Evolutionary conservation across 2,113 vertebrate genomes (phyloP), one percentile per base, ranked within the genome.

Genomic region (human): DNA sequence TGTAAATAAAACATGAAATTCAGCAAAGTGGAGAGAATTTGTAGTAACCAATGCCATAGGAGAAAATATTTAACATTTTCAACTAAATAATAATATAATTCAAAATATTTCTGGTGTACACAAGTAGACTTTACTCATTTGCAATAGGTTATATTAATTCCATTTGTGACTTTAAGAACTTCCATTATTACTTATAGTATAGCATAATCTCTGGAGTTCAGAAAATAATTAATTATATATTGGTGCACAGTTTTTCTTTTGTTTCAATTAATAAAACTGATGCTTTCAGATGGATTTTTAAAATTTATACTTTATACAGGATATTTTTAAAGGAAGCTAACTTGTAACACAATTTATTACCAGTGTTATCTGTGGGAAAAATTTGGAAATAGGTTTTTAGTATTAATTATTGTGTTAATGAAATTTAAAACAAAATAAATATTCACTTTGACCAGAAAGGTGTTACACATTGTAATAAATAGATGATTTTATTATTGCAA

Each of bases 21-120:
- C 17, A 89, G 13, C 78, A 94, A 79, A 80, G 16, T 75, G 2
- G 1, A 27, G 94, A 27, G 52, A 73, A 78, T 79, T 90, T 32
- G 14, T 8, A 52, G 25, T 73, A 59, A 40, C 80, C 23, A 57
- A 70, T 80, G 17, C 0, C 20, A 75, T 27, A 1, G 75, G 20
- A 84, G 45, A 78, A 96, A 93, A 76, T 59, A 95, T 66, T 64
- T 92, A 79, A 27, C 61, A 80, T 80, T 93, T 92, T 86, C 7
- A 40, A 76, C 50, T 68, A 79, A 88, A 82, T 68, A 40, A 16
- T 48, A 5, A 30, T 45, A 52, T 57, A 61, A 79, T 40, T 3
- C 17, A 48, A 93, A 89, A 68, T 16, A 43, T 64, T 76, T 8
- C 16, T 35, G 16, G 64, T 70, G 5, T 10, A 57, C 10, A 48